Evolutionary conservation across 2,113 vertebrate species (phyloP).

Genomic region (Hemibagrus wyckioides): DNA sequence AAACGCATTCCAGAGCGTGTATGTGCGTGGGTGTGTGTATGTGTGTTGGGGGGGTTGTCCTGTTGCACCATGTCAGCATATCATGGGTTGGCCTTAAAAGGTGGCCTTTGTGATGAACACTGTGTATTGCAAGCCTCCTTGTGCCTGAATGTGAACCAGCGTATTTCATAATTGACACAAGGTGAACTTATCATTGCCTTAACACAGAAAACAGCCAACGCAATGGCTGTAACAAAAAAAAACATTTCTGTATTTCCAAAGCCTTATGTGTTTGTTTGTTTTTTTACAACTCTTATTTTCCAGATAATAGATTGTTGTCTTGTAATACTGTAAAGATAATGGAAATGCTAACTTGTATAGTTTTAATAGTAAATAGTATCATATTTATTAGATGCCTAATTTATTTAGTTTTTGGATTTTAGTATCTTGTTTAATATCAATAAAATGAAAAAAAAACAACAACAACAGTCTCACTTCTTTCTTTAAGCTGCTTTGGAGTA

Average conservation of each 20-base stretch:
- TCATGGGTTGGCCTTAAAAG: not conserved
- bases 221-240: too few species aligned
- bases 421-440: constrained; percentile 6
- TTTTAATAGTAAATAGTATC: constrained; percentile 35
- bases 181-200: constrained; percentile 14
- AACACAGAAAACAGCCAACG: constrained; percentile 7
- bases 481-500: too few species aligned
- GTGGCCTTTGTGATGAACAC: not conserved
- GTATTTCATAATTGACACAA: not conserved
- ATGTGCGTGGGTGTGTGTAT: not conserved
- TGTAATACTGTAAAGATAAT: constrained; percentile 33
- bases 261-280: not conserved
- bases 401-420: constrained; percentile 42
- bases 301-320: not conserved
- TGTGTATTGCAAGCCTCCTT: not conserved
- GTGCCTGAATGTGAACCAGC: not conserved
- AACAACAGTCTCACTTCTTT: not conserved
- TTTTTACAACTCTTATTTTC: constrained; percentile 4
- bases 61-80: constrained; percentile 22
- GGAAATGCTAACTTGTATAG: not conserved
- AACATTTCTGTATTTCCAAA: not conserved
- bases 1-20: constrained; percentile 43
- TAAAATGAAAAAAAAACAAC: constrained; percentile 33
- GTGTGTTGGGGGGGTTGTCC: not conserved
- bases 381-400: constrained; percentile 53